phyloP scores from a whole-genome alignment of 30 jellyfish, hydroid and myxozoan genomes.

The Mastigias papua region DNA sequence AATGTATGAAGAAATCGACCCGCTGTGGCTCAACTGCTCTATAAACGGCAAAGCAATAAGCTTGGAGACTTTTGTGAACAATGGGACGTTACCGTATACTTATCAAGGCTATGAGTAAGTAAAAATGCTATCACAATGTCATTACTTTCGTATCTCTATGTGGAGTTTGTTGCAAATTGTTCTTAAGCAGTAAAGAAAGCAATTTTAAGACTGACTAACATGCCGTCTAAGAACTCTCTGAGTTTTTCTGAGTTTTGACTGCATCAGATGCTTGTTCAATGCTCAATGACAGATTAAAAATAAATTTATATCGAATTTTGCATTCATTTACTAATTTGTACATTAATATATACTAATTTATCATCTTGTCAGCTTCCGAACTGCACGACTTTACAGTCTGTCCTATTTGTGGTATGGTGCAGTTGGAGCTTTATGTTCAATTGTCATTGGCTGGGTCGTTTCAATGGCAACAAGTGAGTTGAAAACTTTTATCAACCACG shows the following conservation, averaged over 20 bases:
- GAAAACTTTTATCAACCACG: background rate
- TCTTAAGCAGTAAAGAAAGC: too few relatives aligned
- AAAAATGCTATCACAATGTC: too few relatives aligned
- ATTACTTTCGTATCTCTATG: too few relatives aligned
- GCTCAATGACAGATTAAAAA: too few relatives aligned
- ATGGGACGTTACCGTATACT: constrained; percentile 31
- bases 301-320: too few relatives aligned
- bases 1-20: background rate
- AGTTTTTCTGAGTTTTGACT: too few relatives aligned
- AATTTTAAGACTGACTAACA: too few relatives aligned
- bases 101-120: constrained; percentile 55
- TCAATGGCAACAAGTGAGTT: constrained; percentile 35
- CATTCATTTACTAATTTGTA: too few relatives aligned
- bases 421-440: constrained; percentile 34
- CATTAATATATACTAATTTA: too few relatives aligned
- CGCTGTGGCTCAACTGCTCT: background rate
- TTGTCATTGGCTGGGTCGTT: constrained; percentile 60
- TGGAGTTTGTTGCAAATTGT: too few relatives aligned
- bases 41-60: background rate
- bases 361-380: constrained; percentile 15
- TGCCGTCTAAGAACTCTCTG: too few relatives aligned
- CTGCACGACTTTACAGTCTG: constrained; percentile 58
- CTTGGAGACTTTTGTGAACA: background rate
- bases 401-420: constrained; percentile 67
- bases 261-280: too few relatives aligned